Evolutionary conservation across 2,797 vertebrate species (phyloP).

Genomic region (Carapus acus): DNA sequence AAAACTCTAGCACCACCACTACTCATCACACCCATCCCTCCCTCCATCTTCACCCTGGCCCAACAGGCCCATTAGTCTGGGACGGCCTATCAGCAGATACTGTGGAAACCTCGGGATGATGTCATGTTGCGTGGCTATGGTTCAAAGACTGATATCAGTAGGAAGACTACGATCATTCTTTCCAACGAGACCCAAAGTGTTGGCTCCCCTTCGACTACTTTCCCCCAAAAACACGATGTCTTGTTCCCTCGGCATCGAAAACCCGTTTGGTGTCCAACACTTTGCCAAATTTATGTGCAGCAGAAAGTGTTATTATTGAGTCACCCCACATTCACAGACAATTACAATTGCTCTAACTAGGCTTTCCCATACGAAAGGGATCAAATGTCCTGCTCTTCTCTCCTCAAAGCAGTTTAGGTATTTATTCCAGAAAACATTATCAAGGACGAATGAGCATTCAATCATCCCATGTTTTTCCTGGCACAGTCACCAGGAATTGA

Average conservation of each 20-base stretch:
- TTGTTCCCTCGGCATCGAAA: slow-evolving; percentile 28
- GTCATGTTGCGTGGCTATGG: slow-evolving; percentile 57
- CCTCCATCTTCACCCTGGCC: slow-evolving; percentile 3
- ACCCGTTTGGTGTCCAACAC: not conserved
- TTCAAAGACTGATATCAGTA: slow-evolving; percentile 69
- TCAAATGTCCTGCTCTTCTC: slow-evolving; percentile 31
- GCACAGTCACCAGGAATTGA: slow-evolving; percentile 36
- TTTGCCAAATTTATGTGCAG: not conserved
- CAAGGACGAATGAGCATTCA: slow-evolving; percentile 34
- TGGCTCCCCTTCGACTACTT: slow-evolving; percentile 4
- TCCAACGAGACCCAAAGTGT: slow-evolving; percentile 64
- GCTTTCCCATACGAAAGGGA: slow-evolving; percentile 12
- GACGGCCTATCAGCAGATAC: slow-evolving; percentile 39
- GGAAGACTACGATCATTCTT: slow-evolving; percentile 70
- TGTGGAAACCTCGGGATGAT: slow-evolving; percentile 60
- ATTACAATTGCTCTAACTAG: not conserved
- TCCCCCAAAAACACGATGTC: too few relatives aligned
- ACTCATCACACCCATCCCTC: not conserved
- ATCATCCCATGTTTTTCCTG: slow-evolving; percentile 51
- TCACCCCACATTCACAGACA: not conserved
- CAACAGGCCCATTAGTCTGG: slow-evolving; percentile 11
- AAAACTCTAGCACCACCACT: slow-evolving; percentile 1
- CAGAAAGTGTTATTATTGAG: not conserved
- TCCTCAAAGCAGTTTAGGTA: slow-evolving; percentile 29
- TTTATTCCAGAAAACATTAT: slow-evolving; percentile 23